Conservation (phyloP, 2,113 vertebrate genomes). For the Phoxinus phoxinus region DNA sequence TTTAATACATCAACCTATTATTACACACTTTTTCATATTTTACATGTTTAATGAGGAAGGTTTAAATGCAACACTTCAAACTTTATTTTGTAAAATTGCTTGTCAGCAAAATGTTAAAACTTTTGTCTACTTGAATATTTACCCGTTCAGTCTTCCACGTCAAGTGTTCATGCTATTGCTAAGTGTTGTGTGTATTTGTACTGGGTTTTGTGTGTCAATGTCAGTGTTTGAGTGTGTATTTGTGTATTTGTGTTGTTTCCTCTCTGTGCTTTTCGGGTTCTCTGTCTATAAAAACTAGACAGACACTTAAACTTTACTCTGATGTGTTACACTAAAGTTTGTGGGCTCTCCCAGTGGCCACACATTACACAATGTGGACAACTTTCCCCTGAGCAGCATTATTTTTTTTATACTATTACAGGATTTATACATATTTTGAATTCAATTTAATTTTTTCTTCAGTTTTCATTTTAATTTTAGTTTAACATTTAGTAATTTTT, state of each 20-base stretch:
- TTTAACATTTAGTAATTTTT: not conserved
- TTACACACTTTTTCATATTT: not conserved
- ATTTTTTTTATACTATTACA: not conserved
- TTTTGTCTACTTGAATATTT: not conserved
- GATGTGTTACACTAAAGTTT: constrained; percentile 15
- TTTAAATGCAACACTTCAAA: not conserved
- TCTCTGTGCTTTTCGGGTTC: constrained; percentile 1
- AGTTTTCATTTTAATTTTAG: not conserved
- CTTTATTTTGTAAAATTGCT: not conserved
- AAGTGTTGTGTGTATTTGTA: constrained; percentile 20
- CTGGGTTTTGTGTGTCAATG: not conserved
- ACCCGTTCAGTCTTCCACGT: not conserved
- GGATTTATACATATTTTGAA: not conserved
- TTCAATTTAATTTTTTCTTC: not conserved
- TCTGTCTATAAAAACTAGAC: not conserved
- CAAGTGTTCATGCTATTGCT: constrained; percentile 12
- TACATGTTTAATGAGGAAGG: not conserved
- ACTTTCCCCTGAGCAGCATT: not conserved
- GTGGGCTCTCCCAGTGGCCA: constrained; percentile 30
- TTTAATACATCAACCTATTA: not conserved
- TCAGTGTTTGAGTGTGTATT: constrained; percentile 29
- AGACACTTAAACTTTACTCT: constrained; percentile 6
- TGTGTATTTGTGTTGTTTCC: constrained; percentile 25
- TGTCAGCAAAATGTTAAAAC: not conserved
- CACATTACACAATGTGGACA: not conserved